phyloP scores from a whole-genome alignment of 2,113 vertebrate species.

The Cryptoleucopteryx plumbea region DNA sequence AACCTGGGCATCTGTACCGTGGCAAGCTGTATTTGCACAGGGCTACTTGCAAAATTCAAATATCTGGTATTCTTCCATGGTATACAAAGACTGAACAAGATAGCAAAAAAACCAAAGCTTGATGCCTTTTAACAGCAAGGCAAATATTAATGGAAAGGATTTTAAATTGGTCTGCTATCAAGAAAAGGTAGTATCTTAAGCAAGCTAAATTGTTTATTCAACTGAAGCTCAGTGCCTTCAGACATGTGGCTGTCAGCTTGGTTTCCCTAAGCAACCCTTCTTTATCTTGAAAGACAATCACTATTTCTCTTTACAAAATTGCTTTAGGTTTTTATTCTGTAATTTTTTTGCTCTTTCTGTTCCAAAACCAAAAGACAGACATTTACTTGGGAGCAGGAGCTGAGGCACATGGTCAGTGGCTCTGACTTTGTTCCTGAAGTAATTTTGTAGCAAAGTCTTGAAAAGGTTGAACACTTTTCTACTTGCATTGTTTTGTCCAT shows the following conservation, averaged over 20 bases:
- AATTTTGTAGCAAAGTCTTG: background rate
- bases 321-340: background rate
- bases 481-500: background rate
- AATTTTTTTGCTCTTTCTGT: background rate
- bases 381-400: background rate
- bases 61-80: background rate
- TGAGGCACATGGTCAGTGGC: background rate
- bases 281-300: background rate
- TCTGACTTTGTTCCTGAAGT: background rate
- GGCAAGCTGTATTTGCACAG: background rate
- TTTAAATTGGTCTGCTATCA: background rate
- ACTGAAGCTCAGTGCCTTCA: background rate
- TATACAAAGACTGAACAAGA: background rate
- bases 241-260: background rate
- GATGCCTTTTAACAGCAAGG: background rate
- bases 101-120: background rate
- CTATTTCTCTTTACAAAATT: background rate
- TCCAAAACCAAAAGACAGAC: background rate
- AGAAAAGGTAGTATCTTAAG: background rate
- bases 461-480: background rate
- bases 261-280: background rate
- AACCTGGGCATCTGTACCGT: background rate
- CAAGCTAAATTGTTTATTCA: background rate
- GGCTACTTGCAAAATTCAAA: background rate
- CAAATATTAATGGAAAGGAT: background rate